phyloP scores from a whole-genome alignment of 2,113 vertebrate species.

The Corythornis madagascariensis region DNA sequence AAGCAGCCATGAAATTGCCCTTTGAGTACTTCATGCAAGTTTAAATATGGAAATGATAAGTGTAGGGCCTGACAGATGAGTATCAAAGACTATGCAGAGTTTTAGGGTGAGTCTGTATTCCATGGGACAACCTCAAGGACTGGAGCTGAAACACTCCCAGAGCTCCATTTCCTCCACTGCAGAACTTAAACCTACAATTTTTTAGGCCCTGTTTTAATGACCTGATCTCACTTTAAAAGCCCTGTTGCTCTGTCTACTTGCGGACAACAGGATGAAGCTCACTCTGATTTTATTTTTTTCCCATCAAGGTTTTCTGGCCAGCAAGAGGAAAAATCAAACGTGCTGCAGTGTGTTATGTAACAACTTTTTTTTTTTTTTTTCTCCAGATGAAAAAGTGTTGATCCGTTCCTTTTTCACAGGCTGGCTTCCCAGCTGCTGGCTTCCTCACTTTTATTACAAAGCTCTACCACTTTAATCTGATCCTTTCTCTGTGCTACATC shows the following conservation, averaged over 20 bases:
- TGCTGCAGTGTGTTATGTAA: background rate
- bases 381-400: constrained; percentile 8
- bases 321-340: constrained; percentile 3
- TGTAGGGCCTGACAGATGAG: background rate
- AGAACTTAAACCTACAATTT: background rate
- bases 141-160: background rate
- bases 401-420: constrained; percentile 8
- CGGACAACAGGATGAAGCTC: background rate
- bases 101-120: background rate
- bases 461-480: constrained; percentile 48
- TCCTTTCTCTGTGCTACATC: constrained; percentile 47
- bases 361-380: background rate
- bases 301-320: background rate
- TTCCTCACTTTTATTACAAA: constrained; percentile 47
- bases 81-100: background rate
- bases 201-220: background rate
- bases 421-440: constrained; percentile 44
- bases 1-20: background rate
- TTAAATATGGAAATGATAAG: background rate
- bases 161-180: background rate
- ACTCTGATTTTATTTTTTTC: background rate
- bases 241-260: background rate
- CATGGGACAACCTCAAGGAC: background rate
- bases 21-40: background rate
- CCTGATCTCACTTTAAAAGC: background rate